Percentiles rank a stretch among this genome's conserved stretches.
phyloP scores from a whole-genome alignment of 1,140 invertebrate species.

The Pseudomyrmex cubaensis region DNA sequence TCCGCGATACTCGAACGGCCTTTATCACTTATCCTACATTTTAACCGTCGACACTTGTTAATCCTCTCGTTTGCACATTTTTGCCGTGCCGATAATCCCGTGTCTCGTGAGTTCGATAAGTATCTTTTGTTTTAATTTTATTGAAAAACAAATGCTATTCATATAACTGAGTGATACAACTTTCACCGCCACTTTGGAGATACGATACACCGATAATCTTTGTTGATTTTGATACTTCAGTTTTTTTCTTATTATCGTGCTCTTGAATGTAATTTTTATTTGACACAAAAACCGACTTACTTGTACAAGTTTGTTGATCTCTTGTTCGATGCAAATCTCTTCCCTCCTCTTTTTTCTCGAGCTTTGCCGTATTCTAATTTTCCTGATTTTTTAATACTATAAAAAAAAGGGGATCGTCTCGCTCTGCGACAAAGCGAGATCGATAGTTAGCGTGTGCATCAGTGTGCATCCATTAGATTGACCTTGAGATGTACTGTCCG shows the following conservation, averaged over 20 bases:
- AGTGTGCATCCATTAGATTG: conserved; percentile 68
- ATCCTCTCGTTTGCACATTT: not conserved
- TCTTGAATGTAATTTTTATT: too few species aligned
- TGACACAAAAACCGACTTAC: too few species aligned
- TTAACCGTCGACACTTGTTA: not conserved
- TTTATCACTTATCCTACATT: conserved; percentile 26
- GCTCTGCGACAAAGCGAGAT: not conserved
- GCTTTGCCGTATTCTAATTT: not conserved
- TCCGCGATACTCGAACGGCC: not conserved
- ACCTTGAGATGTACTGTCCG: conserved; percentile 74
- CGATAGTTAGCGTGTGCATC: conserved; percentile 11
- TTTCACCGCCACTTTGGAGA: not conserved
- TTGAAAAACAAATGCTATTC: conserved; percentile 5
- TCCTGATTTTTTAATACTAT: not conserved
- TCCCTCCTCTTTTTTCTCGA: too few species aligned
- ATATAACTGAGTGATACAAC: not conserved
- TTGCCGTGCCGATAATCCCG: not conserved
- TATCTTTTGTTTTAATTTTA: not conserved
- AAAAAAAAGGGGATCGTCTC: not conserved
- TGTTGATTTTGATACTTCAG: not conserved
- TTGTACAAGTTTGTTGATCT: not conserved
- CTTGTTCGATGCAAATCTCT: not conserved
- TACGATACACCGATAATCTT: not conserved
- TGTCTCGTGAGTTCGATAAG: not conserved
- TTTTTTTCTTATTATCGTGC: not conserved